Conservation (phyloP, 1,140 invertebrate species). For the Drosophila orena region DNA sequence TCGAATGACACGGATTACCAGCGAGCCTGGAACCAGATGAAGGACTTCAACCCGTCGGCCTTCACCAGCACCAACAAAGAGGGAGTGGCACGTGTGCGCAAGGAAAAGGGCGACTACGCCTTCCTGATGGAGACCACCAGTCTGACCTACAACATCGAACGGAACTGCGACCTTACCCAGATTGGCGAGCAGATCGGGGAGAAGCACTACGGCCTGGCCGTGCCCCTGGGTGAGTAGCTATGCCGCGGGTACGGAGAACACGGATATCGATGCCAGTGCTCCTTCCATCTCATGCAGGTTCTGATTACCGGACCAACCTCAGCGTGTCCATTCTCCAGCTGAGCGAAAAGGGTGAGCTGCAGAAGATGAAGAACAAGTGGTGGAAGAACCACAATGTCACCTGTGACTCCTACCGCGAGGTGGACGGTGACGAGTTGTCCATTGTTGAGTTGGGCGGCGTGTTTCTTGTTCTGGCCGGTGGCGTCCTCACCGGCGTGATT, state of each 20-base stretch:
- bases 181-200: slow-evolving; percentile 92
- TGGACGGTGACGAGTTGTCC: slow-evolving; percentile 85
- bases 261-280: background rate
- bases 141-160: slow-evolving; percentile 91
- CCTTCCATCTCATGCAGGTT: slow-evolving; percentile 28
- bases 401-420: slow-evolving; percentile 57
- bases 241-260: background rate
- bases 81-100: slow-evolving; percentile 92
- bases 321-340: slow-evolving; percentile 91
- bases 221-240: slow-evolving; percentile 88
- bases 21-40: slow-evolving; percentile 92
- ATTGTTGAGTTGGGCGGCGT: slow-evolving; percentile 90
- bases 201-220: slow-evolving; percentile 93
- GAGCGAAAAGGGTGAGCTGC: slow-evolving; percentile 92
- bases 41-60: slow-evolving; percentile 91
- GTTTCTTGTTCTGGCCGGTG: slow-evolving; percentile 88
- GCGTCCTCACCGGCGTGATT: slow-evolving; percentile 88
- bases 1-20: slow-evolving; percentile 91
- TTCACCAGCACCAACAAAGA: slow-evolving; percentile 92
- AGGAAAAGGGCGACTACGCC: slow-evolving; percentile 89
- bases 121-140: slow-evolving; percentile 94
- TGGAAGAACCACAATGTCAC: slow-evolving; percentile 89
- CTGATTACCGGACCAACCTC: slow-evolving; percentile 88
- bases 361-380: slow-evolving; percentile 94
- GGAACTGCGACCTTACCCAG: slow-evolving; percentile 91